Percentiles rank a stretch among this genome's conserved stretches.
Conservation (phyloP, 2,797 vertebrate species). For the Cuculus canorus region DNA sequence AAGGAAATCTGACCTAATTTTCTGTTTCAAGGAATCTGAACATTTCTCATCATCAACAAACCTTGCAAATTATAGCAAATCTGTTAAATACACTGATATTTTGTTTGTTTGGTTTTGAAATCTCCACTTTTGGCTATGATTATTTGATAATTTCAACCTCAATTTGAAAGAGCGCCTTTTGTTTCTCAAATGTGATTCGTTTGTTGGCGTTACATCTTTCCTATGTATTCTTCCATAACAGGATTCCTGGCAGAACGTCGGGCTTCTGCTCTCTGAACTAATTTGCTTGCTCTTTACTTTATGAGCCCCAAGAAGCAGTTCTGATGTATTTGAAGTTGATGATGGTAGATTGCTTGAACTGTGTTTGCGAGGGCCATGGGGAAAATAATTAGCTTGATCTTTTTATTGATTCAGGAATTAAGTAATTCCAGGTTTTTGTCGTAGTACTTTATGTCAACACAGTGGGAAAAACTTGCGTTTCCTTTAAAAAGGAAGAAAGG, state of each 20-base stretch:
- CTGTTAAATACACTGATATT: neutral
- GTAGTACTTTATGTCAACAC: neutral
- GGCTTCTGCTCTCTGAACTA: neutral
- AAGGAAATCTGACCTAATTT: neutral
- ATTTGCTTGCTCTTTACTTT: neutral
- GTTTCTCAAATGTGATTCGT: neutral
- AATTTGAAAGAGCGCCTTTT: neutral
- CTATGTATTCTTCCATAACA: fast-evolving
- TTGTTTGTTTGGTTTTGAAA: neutral
- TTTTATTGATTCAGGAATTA: neutral
- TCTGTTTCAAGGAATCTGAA: neutral
- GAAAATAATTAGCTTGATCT: neutral
- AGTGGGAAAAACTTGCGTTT: neutral
- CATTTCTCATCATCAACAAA: neutral
- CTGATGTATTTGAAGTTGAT: neutral
- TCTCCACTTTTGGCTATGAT: neutral
- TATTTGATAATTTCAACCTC: neutral
- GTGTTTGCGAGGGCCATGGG: neutral
- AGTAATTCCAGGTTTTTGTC: neutral
- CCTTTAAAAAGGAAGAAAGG: neutral
- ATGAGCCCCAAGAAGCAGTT: neutral
- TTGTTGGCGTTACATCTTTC: neutral
- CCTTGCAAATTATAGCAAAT: neutral
- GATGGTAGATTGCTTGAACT: neutral
- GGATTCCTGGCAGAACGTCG: neutral